Conservation (phyloP, 2,888 invertebrate genomes). For the Drosophila kanekoi region DNA sequence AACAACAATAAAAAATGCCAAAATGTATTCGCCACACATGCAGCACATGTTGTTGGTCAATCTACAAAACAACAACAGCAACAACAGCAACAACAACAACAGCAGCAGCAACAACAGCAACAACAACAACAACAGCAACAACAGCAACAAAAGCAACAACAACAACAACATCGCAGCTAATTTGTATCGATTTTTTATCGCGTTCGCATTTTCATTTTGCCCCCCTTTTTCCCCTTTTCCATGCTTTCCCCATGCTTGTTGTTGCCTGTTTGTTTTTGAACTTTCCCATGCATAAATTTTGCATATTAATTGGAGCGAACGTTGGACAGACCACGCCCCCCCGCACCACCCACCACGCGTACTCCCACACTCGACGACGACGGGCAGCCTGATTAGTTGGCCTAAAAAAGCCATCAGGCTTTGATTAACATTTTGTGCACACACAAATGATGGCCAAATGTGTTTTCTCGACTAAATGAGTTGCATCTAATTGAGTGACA, state of each 20-base stretch:
- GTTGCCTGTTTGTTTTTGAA: slow-evolving; percentile 66
- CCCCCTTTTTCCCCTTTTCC: background rate
- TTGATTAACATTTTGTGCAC: slow-evolving; percentile 76
- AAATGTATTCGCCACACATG: background rate
- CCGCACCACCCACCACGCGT: too few relatives aligned
- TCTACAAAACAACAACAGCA: slow-evolving; percentile 13
- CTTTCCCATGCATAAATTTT: slow-evolving; percentile 79
- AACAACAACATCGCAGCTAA: slow-evolving; percentile 45
- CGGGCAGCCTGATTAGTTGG: slow-evolving; percentile 62
- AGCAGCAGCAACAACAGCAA: slow-evolving; percentile 9
- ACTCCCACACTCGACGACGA: background rate
- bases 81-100: slow-evolving; percentile 10
- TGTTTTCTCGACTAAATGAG: slow-evolving; percentile 62
- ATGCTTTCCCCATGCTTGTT: slow-evolving; percentile 30
- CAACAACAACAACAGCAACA: slow-evolving; percentile 10
- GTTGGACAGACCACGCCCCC: slow-evolving; percentile 2
- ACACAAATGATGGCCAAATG: slow-evolving; percentile 59
- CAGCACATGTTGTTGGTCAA: slow-evolving; percentile 2
- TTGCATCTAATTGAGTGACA: slow-evolving; percentile 80
- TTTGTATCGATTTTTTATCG: slow-evolving; percentile 73
- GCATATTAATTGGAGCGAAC: slow-evolving; percentile 77
- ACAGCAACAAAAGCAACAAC: slow-evolving; percentile 10
- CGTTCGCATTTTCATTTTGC: slow-evolving; percentile 35
- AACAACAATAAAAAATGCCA: background rate
- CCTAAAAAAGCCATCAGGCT: slow-evolving; percentile 73